Conservation (phyloP, 2,797 vertebrate species). For the Hapalemur alaotrensis region DNA sequence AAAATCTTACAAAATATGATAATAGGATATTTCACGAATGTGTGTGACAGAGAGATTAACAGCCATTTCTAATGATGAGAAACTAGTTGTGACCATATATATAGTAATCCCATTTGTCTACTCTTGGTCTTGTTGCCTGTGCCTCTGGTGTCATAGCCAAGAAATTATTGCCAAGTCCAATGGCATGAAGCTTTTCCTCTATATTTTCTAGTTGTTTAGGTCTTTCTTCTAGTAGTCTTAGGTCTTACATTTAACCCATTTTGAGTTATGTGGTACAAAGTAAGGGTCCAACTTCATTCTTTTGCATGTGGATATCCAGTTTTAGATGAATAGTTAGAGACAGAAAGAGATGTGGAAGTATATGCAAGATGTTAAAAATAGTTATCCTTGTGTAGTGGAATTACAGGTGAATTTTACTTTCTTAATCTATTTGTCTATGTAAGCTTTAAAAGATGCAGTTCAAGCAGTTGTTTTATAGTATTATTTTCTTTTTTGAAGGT, state of each 20-base stretch:
- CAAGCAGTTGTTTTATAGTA: background rate
- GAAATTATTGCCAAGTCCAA: background rate
- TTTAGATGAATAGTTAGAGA: background rate
- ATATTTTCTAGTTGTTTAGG: background rate
- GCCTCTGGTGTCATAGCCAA: background rate
- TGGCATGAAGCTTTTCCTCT: background rate
- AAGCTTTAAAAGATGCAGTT: background rate
- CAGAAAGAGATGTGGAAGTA: background rate
- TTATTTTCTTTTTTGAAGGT: background rate
- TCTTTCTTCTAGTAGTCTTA: background rate
- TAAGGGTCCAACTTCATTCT: background rate
- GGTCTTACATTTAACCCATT: background rate
- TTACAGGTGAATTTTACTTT: conserved; percentile 12
- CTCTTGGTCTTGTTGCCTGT: background rate
- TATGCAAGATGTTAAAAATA: background rate
- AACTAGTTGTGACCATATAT: background rate
- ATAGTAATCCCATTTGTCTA: background rate
- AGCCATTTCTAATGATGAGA: background rate
- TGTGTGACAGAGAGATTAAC: background rate
- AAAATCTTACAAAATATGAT: background rate
- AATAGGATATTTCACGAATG: background rate
- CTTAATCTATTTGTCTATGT: background rate
- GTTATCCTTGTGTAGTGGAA: background rate
- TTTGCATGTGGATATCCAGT: background rate
- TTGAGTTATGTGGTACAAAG: background rate